A percentile compares a stretch with the other conserved stretches of the same genome.
phyloP scores from a whole-genome alignment of 53 echinoderm and acorn worm species.

The Paracentrotus lividus region DNA sequence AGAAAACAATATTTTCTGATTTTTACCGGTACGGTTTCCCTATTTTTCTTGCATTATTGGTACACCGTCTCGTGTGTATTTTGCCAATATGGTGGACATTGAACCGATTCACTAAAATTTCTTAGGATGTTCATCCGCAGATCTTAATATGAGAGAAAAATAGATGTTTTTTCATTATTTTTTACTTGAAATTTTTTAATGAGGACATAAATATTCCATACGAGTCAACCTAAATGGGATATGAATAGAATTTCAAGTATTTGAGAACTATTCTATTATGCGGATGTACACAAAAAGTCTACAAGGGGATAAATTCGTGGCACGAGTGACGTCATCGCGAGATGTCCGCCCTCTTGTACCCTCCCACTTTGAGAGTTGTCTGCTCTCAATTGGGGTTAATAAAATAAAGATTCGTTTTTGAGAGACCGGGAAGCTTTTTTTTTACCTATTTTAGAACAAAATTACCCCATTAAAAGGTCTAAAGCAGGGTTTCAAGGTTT shows the following conservation, averaged over 20 bases:
- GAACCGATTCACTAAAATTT: conserved; percentile 19
- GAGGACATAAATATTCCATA: neutral
- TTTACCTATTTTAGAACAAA: too few relatives aligned
- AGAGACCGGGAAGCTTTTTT: neutral
- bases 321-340: conserved; percentile 64
- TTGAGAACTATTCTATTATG: conserved; percentile 56
- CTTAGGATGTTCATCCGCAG: conserved; percentile 59
- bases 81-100: conserved; percentile 71
- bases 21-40: conserved; percentile 1
- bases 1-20: neutral
- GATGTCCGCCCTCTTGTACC: conserved; percentile 48
- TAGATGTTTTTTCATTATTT: neutral
- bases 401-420: neutral
- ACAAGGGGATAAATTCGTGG: conserved; percentile 63
- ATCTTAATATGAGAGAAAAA: neutral
- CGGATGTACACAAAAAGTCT: conserved; percentile 55
- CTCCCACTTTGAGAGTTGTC: conserved; percentile 48
- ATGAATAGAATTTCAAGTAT: neutral
- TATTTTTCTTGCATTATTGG: conserved; percentile 56
- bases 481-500: too few relatives aligned
- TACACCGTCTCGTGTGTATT: conserved; percentile 54
- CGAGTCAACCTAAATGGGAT: neutral
- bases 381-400: neutral
- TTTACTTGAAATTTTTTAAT: neutral
- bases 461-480: too few relatives aligned